These are phyloP conservation scores for Hylomyscus alleni DNA, from an alignment of 2,797 vertebrate genomes.

Conservation along the genomic window DNA sequence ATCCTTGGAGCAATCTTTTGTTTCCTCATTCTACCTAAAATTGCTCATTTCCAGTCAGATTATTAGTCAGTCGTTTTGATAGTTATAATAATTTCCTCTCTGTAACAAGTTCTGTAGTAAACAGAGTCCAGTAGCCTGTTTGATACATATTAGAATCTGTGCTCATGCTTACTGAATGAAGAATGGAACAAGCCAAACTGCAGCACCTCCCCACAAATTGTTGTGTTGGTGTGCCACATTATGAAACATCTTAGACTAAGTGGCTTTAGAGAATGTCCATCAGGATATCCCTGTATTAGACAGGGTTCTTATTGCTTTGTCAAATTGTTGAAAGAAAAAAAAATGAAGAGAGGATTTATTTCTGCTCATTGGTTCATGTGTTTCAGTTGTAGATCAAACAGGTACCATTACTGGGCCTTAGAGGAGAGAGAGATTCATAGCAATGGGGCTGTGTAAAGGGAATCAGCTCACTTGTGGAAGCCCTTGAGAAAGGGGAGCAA, in stretches of 20 bases:
- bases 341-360: not conserved
- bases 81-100: not conserved
- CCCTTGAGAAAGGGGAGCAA: accelerated
- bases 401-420: not conserved
- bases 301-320: not conserved
- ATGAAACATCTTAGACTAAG: not conserved
- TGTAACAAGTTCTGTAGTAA: not conserved
- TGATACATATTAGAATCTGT: not conserved
- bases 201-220: not conserved
- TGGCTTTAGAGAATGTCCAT: not conserved
- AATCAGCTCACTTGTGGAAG: not conserved
- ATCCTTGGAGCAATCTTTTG: not conserved
- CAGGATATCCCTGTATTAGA: too few relatives aligned
- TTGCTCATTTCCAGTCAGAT: not conserved
- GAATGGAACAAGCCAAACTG: not conserved
- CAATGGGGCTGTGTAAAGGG: not conserved
- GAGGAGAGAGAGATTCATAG: not conserved
- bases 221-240: not conserved
- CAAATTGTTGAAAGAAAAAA: not conserved
- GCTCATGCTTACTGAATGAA: not conserved
- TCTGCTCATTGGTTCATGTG: not conserved
- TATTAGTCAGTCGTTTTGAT: not conserved
- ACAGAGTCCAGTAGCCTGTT: not conserved
- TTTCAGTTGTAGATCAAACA: not conserved
- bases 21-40: not conserved